A percentile compares a stretch with the other conserved stretches of the same genome.
Conservation (phyloP, 1,140 invertebrate genomes). For the Eufriesea mexicana region DNA sequence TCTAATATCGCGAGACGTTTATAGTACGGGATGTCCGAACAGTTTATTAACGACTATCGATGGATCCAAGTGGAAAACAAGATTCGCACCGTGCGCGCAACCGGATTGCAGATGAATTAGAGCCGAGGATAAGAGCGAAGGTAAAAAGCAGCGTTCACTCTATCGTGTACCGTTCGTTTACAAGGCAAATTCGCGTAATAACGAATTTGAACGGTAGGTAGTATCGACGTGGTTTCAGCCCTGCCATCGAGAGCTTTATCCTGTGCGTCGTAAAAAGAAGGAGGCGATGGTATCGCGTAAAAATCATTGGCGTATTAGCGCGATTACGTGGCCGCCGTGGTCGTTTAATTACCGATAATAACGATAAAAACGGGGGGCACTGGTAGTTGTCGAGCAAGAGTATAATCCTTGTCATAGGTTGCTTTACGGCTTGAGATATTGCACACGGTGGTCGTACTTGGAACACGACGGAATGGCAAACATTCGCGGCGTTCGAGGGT, state of each 20-base stretch:
- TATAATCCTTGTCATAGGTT: conserved; percentile 11
- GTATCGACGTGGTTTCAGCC: background rate
- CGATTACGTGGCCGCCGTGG: conserved; percentile 45
- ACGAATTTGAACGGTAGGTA: background rate
- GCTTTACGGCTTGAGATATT: conserved; percentile 30
- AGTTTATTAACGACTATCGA: background rate
- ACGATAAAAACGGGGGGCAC: conserved; percentile 44
- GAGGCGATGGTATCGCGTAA: conserved; percentile 25
- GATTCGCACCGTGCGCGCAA: too few species aligned
- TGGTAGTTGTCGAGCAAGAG: background rate
- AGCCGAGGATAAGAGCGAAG: background rate
- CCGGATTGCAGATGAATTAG: background rate
- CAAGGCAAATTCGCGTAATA: background rate
- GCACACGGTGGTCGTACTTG: conserved; percentile 24
- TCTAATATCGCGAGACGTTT: background rate
- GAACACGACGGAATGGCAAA: conserved; percentile 28
- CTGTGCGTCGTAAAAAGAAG: conserved; percentile 12
- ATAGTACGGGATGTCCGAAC: background rate
- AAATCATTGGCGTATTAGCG: conserved; percentile 50
- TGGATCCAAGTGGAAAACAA: background rate
- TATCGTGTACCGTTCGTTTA: background rate
- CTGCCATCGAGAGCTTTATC: conserved; percentile 24
- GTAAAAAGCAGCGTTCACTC: background rate
- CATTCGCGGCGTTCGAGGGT: background rate
- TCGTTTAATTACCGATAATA: conserved; percentile 59